Base-by-base conservation (phyloP, 1,140 invertebrate genomes). In the Pseudomyrmex pallidus region DNA sequence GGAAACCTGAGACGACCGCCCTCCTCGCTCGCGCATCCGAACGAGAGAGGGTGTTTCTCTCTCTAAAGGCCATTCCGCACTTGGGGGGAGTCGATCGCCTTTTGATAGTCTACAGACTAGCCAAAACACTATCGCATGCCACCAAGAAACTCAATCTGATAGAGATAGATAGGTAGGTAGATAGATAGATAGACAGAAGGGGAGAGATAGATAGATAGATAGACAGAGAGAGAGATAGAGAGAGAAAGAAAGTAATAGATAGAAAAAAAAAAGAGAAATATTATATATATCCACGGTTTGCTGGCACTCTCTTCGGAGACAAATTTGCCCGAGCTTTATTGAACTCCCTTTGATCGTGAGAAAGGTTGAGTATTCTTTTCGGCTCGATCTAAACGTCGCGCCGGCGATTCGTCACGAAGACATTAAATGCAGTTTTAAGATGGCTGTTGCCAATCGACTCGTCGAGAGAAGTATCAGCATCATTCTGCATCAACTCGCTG, bases 81-180 rank as follows among this genome's bases (percentile, higher is more conserved):
- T 20, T 22, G 13, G 59, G 61, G 25, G 48, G 20, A 61, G 54
- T 80, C 61, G 76, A 67, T 82, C 68, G 63, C 56, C 72, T 70
- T 85, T 82, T 54, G 56, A 82, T 46, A 73, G 10, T 85, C 87
- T 88, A 88, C 86, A 77, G 73, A 22, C 87, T 90, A 90, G 63
- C 76, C 82, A 91, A 80, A 91, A 85, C 87, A 90, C 90, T 91
- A 91, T 90, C 89, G 86, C 90, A 91, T 91, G 90, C 90, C 87
- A 80, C 85, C 90, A 91, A 91, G 89, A 91, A 91, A 90, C 89
- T 87, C 86, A 88, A 88, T 90, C 76, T 84, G 87, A 54, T 56
- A 84, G 57, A 84, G 56, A 84, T 54, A 67, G 64, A n/a, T 48
- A 56, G 1, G 46, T 35, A 57, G n/a, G n/a, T n/a, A n/a, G n/a